phyloP scores from a whole-genome alignment of 2,888 invertebrate species.

The Lithophane ornitopus region DNA sequence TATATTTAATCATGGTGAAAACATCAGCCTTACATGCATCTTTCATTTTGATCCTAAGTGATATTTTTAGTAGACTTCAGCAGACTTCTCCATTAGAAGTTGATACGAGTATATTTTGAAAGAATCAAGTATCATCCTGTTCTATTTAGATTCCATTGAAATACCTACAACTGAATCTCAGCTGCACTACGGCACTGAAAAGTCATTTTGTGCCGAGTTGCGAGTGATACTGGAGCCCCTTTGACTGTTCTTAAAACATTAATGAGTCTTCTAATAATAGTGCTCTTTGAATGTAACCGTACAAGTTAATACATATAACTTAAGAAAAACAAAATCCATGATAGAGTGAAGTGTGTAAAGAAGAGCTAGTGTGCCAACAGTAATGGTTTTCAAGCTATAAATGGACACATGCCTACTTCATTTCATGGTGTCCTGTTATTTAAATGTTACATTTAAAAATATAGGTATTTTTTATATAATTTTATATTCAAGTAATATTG shows the following conservation, averaged over 20 bases:
- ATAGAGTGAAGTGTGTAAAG: not conserved
- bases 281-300: not conserved
- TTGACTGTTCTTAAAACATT: not conserved
- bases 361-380: not conserved
- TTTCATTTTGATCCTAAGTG: no score
- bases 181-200: slow-evolving; percentile 21
- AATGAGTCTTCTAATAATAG: not conserved
- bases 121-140: slow-evolving; percentile 28
- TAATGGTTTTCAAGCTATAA: not conserved
- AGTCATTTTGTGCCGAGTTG: not conserved
- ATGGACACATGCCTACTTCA: not conserved
- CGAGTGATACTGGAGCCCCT: not conserved
- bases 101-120: slow-evolving; percentile 14
- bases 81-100: slow-evolving; percentile 8
- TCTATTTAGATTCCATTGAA: slow-evolving; percentile 20
- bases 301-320: not conserved
- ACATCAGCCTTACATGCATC: no score
- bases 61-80: not conserved
- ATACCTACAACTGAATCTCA: slow-evolving; percentile 26
- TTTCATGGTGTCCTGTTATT: not conserved
- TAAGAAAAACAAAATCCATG: not conserved
- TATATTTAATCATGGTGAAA: no score
- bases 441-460: not conserved
- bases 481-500: not conserved
- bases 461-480: not conserved